Conservation (phyloP, 92 coral and sea anemone genomes). For the Epizoanthus rinbou region DNA sequence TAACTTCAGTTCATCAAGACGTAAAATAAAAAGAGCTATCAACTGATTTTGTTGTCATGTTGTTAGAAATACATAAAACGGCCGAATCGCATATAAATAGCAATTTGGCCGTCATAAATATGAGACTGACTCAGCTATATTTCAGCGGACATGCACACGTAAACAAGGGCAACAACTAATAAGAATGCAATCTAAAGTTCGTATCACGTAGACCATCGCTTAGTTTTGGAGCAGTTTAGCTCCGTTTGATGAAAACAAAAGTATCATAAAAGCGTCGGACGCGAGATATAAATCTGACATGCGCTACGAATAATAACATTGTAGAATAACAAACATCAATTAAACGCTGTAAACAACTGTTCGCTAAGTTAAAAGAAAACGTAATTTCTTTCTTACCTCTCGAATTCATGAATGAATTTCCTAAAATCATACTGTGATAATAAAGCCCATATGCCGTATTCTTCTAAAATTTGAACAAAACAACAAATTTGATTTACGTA, state of each 20-base stretch:
- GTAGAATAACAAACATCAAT: conserved; percentile 1
- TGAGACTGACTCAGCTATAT: conserved; percentile 30
- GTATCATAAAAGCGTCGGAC: conserved; percentile 20
- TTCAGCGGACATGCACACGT: conserved; percentile 33
- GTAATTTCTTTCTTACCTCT: conserved; percentile 28
- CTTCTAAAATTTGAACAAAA: conserved; percentile 18
- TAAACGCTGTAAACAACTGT: conserved; percentile 12
- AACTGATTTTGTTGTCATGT: conserved; percentile 20
- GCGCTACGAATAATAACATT: conserved; percentile 14
- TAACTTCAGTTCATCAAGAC: conserved; percentile 29
- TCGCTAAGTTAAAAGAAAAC: conserved; percentile 22
- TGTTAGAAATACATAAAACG: conserved; percentile 22
- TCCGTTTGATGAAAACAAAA: conserved; percentile 24
- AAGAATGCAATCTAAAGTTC: conserved; percentile 20
- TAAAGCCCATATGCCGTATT: conserved; percentile 21
- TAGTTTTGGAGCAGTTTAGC: conserved; percentile 31
- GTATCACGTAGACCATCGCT: conserved; percentile 28
- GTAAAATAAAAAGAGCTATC: conserved; percentile 25
- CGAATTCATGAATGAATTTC: conserved; percentile 33
- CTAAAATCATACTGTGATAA: conserved; percentile 25
- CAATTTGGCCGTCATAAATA: conserved; percentile 27
- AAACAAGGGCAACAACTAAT: conserved; percentile 19
- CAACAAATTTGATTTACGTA: conserved; percentile 9
- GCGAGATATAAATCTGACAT: conserved; percentile 25
- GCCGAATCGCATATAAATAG: conserved; percentile 27